Base-by-base conservation (phyloP, 2,888 invertebrate genomes). In the Mimas tiliae region DNA sequence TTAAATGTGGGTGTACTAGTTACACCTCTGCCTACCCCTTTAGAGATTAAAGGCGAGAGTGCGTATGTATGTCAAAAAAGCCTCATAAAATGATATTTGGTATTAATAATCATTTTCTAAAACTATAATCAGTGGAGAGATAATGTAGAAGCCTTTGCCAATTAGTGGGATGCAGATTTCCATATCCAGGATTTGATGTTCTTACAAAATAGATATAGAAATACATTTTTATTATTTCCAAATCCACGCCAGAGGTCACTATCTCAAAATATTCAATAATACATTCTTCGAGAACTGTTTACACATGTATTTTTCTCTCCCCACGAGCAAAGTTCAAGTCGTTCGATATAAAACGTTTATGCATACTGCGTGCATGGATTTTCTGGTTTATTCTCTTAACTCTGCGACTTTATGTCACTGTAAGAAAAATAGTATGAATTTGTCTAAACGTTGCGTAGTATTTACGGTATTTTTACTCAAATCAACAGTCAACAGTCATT, bases 281-380 rank as follows among this genome's bases (percentile, higher is more conserved):
- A 67, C 70, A 68, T 72, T 71, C 70, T 72, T 70, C 69, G 71
- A 76, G 74, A 74, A 53, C 73, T 79, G 77, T 79, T 79, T 79
- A 76, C 79, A 78, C 76, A 75, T 79, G 79, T 78, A 77, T 72
- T 58, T 58, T 58, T 66, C 65, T 67, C 77, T 71, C 71, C 74
- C 78, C 76, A 69, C 67, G 68, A 64, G 58, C 67, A 64, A 64
- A 75, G 76, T 76, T 76, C 73, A 77, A 74, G 74, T 73, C 73
- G 67, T 76, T 78, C 74, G 76, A 79, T 79, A 77, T 77, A 72
- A 75, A 78, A 69, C 72, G 71, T 73, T 71, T 73, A 58, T 38
- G 58, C 42, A 58, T 42, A 58, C 42, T 58, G 58, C 11, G 19
- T 58, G 58, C 38, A 16, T 11, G 38, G 58, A 58, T 42, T 42